A percentile compares a stretch with the other conserved stretches of the same genome.
These are phyloP conservation scores for Paratrypauchen microcephalus DNA, from an alignment of 2,797 vertebrate genomes.

Conservation along the genomic window DNA sequence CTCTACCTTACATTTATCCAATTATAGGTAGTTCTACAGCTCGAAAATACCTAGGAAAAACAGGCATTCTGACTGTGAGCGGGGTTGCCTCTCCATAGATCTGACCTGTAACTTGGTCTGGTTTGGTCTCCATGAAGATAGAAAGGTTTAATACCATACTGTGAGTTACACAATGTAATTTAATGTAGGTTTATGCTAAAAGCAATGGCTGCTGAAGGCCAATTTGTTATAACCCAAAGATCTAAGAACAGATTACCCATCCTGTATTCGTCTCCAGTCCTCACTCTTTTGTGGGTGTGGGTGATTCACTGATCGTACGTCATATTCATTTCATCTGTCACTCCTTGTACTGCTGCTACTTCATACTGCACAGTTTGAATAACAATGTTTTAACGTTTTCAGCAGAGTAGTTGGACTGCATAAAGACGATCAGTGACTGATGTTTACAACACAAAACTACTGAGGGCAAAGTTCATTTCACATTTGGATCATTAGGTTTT, in stretches of 20 bases:
- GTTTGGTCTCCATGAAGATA: too few species aligned
- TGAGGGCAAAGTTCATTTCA: slow-evolving; percentile 40
- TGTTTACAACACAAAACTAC: slow-evolving; percentile 64
- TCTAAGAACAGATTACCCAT: background rate
- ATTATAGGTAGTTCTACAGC: too few species aligned
- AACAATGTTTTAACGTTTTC: background rate
- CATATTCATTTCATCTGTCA: slow-evolving; percentile 5
- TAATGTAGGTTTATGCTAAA: too few species aligned
- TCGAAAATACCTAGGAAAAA: too few species aligned
- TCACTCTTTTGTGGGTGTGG: background rate
- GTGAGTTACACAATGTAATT: too few species aligned
- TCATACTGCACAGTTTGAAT: background rate
- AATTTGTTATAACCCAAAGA: background rate
- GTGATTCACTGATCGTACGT: slow-evolving; percentile 14
- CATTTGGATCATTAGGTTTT: slow-evolving; percentile 34
- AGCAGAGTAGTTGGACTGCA: background rate
- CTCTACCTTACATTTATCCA: too few species aligned
- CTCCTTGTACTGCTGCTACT: slow-evolving; percentile 1
- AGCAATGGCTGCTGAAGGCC: too few species aligned
- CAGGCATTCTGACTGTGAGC: too few species aligned
- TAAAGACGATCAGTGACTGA: slow-evolving; percentile 8
- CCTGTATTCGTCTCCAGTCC: slow-evolving; percentile 1
- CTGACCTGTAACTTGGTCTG: too few species aligned
- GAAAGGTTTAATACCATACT: too few species aligned
- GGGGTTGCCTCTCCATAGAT: too few species aligned